phyloP scores from a whole-genome alignment of 2,888 invertebrate genomes.

The Agrochola lota region DNA sequence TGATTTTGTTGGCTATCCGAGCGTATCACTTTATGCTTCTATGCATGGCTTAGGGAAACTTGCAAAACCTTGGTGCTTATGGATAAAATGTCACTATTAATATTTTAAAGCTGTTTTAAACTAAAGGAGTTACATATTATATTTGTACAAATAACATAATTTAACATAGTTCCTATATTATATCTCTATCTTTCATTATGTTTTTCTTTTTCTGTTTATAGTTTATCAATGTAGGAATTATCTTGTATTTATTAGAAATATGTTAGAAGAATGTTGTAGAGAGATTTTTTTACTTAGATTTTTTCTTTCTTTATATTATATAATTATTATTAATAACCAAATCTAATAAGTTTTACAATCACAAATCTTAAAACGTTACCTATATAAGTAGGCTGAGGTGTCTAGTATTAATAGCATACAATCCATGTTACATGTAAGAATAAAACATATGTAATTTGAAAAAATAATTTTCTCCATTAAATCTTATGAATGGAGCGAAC shows the following conservation, averaged over 20 bases:
- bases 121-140: background rate
- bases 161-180: background rate
- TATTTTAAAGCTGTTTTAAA: background rate
- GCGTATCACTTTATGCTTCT: constrained; percentile 20
- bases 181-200: too few species aligned
- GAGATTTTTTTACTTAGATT: too few species aligned
- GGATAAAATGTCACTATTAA: background rate
- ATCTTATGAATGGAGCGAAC: constrained; percentile 3
- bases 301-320: too few species aligned
- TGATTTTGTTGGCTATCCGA: constrained; percentile 62
- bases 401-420: background rate
- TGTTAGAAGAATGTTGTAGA: too few species aligned
- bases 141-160: background rate
- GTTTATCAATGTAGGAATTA: too few species aligned
- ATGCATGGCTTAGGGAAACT: background rate
- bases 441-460: background rate
- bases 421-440: background rate
- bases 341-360: background rate
- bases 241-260: too few species aligned
- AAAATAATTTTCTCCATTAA: background rate
- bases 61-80: background rate
- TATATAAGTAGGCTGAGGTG: background rate
- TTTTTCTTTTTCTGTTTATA: background rate
- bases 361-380: background rate
- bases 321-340: background rate